Conservation (phyloP, 2,797 vertebrate genomes). For the Propithecus perrieri region DNA sequence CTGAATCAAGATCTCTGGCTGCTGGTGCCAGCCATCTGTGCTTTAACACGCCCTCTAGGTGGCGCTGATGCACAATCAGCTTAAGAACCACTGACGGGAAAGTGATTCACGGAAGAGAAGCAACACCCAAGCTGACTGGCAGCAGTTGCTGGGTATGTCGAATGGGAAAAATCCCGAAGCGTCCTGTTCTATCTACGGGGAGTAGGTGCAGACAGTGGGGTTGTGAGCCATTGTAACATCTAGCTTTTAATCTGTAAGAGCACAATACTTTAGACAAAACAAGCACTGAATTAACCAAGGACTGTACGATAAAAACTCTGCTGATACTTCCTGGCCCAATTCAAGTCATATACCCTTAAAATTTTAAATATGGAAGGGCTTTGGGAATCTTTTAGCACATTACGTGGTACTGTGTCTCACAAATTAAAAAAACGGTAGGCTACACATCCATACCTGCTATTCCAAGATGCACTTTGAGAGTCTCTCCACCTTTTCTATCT, state of each 20-base stretch:
- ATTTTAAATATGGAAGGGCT: background rate
- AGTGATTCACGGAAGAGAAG: background rate
- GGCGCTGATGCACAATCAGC: background rate
- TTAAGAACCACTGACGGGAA: background rate
- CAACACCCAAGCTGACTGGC: background rate
- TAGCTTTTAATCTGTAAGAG: background rate
- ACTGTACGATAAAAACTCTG: background rate
- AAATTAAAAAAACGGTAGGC: background rate
- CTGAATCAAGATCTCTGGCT: background rate
- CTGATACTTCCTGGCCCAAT: background rate
- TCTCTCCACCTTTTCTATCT: constrained; percentile 94
- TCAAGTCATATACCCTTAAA: background rate
- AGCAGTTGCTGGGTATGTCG: background rate
- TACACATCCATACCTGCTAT: constrained; percentile 86
- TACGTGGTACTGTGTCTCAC: background rate
- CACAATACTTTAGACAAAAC: background rate
- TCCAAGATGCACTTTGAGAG: constrained; percentile 89
- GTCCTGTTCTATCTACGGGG: background rate
- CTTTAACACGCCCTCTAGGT: background rate
- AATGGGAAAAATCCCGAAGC: background rate
- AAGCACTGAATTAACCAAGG: background rate
- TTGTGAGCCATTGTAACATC: fast-evolving
- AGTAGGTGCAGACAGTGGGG: fast-evolving
- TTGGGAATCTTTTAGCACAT: background rate
- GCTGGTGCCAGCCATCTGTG: background rate